Evolutionary conservation across 2,888 invertebrate species (phyloP).

Genomic region (Dorcus parallelipipedus): DNA sequence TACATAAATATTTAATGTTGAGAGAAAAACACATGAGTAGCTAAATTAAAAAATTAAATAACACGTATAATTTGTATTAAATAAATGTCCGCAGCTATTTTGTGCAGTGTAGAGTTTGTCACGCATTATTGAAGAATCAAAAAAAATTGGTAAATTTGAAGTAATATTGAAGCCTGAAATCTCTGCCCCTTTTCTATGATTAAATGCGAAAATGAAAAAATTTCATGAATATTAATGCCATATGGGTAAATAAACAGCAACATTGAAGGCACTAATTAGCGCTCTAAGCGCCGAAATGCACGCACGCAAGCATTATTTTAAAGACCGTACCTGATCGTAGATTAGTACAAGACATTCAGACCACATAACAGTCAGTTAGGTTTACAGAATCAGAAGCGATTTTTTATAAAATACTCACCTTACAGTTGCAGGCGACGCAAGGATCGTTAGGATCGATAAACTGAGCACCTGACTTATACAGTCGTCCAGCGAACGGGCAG

Average conservation of each 20-base stretch:
- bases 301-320: slow-evolving; percentile 31
- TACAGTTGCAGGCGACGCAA: slow-evolving; percentile 71
- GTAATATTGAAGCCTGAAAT: neutral
- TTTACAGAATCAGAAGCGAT: slow-evolving; percentile 6
- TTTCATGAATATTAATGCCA: slow-evolving; percentile 1
- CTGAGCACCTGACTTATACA: slow-evolving; percentile 58
- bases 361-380: slow-evolving; percentile 26
- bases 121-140: no score
- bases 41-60: no score
- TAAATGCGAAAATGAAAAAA: neutral
- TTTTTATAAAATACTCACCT: slow-evolving; percentile 53
- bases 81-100: no score
- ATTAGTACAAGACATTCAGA: slow-evolving; percentile 36
- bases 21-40: no score
- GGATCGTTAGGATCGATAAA: slow-evolving; percentile 61
- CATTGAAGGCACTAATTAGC: slow-evolving; percentile 9
- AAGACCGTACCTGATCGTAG: slow-evolving; percentile 33
- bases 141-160: no score
- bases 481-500: slow-evolving; percentile 60
- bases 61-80: no score
- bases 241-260: slow-evolving; percentile 9
- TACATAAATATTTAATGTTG: no score
- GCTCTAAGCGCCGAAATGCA: slow-evolving; percentile 30
- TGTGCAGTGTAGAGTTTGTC: no score
- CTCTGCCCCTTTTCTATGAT: neutral